Evolutionary conservation across 2,797 vertebrate genomes (phyloP).

Genomic region (Falco novaeseelandiae): DNA sequence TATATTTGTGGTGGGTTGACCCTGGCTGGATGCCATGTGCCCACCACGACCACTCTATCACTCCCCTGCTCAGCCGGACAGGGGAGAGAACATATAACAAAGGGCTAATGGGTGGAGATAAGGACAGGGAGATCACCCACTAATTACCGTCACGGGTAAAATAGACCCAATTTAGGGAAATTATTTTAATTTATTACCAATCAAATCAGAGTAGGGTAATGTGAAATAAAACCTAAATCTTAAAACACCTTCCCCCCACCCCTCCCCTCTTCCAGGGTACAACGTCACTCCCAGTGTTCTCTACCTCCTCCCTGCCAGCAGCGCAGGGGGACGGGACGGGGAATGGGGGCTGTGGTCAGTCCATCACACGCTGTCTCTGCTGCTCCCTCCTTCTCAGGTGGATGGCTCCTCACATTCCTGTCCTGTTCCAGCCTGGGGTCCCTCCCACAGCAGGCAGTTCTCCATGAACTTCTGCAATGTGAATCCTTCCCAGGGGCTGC

Average conservation of each 20-base stretch:
- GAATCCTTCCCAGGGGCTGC: no score
- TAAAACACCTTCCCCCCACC: background rate
- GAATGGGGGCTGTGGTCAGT: background rate
- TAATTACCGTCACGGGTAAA: background rate
- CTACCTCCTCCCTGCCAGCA: background rate
- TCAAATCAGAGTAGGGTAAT: background rate
- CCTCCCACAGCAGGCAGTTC: background rate
- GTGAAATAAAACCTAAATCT: background rate
- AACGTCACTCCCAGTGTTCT: background rate
- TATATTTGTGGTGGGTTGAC: background rate
- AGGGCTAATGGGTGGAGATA: background rate
- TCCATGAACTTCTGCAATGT: background rate
- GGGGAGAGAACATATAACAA: background rate
- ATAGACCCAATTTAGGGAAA: fast-evolving
- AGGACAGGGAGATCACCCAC: background rate
- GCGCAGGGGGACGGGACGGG: no score
- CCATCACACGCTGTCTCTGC: background rate
- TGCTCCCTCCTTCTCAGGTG: background rate
- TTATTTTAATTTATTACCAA: background rate
- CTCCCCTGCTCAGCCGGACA: background rate
- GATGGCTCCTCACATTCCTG: background rate
- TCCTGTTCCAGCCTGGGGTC: background rate
- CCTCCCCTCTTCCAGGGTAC: background rate
- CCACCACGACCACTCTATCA: background rate
- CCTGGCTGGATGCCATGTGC: background rate